Conservation (phyloP, 2,888 invertebrate genomes). For the Pollenia angustigena region DNA sequence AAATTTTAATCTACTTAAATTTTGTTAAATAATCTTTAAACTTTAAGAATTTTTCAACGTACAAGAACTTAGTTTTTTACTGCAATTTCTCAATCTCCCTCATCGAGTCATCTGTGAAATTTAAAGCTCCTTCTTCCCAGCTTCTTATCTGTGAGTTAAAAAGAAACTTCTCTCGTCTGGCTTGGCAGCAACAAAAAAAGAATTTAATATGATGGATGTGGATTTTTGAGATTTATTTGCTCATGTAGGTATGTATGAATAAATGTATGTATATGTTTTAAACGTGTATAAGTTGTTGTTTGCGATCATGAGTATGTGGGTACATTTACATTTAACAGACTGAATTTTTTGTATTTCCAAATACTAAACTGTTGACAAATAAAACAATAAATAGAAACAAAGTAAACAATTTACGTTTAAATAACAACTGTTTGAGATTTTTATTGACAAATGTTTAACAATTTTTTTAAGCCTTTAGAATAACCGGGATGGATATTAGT, state of each 20-base stretch:
- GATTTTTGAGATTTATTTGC: conserved; percentile 23
- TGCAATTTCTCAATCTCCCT: background rate
- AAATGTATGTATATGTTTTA: background rate
- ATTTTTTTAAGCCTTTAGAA: too few relatives aligned
- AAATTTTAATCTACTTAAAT: too few relatives aligned
- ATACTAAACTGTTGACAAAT: conserved; percentile 29
- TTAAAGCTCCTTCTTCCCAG: conserved; percentile 7
- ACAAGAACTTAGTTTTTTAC: background rate
- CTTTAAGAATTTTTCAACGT: background rate
- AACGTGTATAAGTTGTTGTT: too few relatives aligned
- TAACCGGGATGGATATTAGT: too few relatives aligned
- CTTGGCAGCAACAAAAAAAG: background rate
- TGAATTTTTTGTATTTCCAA: conserved; percentile 2
- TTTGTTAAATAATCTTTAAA: background rate
- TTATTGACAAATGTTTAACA: background rate
- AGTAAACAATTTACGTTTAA: conserved; percentile 17
- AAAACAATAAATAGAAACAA: background rate
- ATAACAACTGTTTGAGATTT: conserved; percentile 1
- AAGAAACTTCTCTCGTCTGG: background rate
- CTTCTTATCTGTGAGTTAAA: background rate
- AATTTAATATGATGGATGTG: conserved; percentile 50
- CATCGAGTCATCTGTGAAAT: background rate
- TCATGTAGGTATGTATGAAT: background rate
- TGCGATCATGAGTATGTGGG: background rate
- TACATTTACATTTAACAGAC: background rate